Evolutionary conservation across 2,113 vertebrate species (phyloP).

Genomic region (Spea multiplicata): DNA sequence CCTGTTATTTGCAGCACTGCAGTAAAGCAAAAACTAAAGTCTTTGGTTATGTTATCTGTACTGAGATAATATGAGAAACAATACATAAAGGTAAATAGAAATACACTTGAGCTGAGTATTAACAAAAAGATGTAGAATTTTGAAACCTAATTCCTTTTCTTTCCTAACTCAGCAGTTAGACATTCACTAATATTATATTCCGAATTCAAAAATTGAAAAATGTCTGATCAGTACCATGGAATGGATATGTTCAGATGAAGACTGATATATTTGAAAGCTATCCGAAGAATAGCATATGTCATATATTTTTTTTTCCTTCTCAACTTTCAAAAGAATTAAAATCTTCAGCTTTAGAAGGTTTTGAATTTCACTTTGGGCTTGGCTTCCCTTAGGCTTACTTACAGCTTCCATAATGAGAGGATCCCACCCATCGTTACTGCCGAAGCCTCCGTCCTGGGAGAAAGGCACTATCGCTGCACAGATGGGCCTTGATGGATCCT

Average conservation of each 20-base stretch:
- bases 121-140: too few relatives aligned
- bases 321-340: constrained; percentile 47
- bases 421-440: constrained; percentile 54
- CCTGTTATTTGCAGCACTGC: too few relatives aligned
- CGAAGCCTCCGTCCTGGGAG: constrained; percentile 32
- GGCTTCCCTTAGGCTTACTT: constrained; percentile 56
- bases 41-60: too few relatives aligned
- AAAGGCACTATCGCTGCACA: constrained; percentile 60
- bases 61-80: too few relatives aligned
- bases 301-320: not conserved
- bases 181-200: too few relatives aligned
- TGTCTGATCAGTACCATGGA: too few relatives aligned
- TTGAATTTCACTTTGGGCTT: constrained; percentile 49
- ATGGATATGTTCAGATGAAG: not conserved
- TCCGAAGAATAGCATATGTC: constrained; percentile 25
- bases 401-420: constrained; percentile 33
- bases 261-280: not conserved
- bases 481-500: constrained; percentile 85
- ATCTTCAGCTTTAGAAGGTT: constrained; percentile 44
- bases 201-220: too few relatives aligned
- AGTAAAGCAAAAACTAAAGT: too few relatives aligned
- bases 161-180: too few relatives aligned
- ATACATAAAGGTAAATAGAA: too few relatives aligned
- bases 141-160: too few relatives aligned
- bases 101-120: too few relatives aligned